Evolutionary conservation across 2,797 vertebrate genomes (phyloP), one percentile per base, ranked within the genome.

Genomic region (Myotis daubentonii): DNA sequence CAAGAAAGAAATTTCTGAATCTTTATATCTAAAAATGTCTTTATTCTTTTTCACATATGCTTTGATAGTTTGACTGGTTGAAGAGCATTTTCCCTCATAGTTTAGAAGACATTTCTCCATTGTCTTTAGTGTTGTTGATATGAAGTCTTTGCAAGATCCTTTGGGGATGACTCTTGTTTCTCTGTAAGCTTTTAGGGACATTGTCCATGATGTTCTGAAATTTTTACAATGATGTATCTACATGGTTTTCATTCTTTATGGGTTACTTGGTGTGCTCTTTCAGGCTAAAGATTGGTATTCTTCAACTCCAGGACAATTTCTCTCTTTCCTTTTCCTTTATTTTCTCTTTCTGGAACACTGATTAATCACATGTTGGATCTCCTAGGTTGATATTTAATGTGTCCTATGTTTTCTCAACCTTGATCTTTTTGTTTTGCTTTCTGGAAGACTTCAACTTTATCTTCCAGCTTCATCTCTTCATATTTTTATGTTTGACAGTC

Each of bases 21-120:
- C 65, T n/a, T 85, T 92, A 25, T n/a, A 25, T 85, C 44, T 92
- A 28, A 70, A 91, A 80, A 88, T 74, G 2, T 68, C 88, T 93
- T 93, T 79, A 38, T 79, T 62, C n/a, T 70, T 75, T 68, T 62
- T 78, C 33, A 76, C 60, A 51, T 78, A 88, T 75, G 23, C 68
- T 82, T 72, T 89, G 16, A 33, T 89, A 49, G 25, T 33, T 80
- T 93, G 78, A 51, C 23, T 75, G 41, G 28, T 28, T 94, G 66
- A 47, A 94, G 85, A 80, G 41, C 44, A 86, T 55, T 80, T 79
- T 72, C 53, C 12, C 9, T 65, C 36, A 72, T 6, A 85, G 65
- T 57, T 85, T 85, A 65, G 25, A 62, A 90, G 47, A 33, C 30
- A 55, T 80, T 47, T 86, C 22, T 65, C 30, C 53, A 36, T 55